These are phyloP conservation scores for Nycticryphes semicollaris DNA, from an alignment of 2,113 vertebrate genomes.

Conservation along the genomic window DNA sequence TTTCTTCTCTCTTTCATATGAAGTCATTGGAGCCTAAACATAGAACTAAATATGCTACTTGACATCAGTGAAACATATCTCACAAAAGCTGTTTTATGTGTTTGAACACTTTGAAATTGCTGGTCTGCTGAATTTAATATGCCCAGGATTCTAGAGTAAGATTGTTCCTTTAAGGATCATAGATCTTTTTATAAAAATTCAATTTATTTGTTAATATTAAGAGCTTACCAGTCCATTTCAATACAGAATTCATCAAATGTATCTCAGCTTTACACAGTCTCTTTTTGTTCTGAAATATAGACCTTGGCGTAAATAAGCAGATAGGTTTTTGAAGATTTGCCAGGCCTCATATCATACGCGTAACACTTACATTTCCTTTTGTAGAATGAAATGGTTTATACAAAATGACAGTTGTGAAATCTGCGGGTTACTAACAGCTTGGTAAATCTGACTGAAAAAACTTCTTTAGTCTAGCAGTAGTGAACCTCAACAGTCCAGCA, in stretches of 20 bases:
- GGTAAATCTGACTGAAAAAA: not conserved
- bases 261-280: not conserved
- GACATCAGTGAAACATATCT: not conserved
- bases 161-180: not conserved
- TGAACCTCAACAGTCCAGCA: not conserved
- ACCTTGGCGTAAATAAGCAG: not conserved
- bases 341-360: not conserved
- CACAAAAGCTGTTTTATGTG: not conserved
- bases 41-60: not conserved
- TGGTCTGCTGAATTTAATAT: not conserved
- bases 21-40: not conserved
- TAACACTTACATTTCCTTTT: not conserved
- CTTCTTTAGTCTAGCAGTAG: not conserved
- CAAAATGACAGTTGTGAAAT: not conserved
- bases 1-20: not conserved
- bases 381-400: not conserved
- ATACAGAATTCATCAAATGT: not conserved
- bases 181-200: not conserved
- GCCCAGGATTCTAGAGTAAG: not conserved
- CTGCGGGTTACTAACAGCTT: not conserved
- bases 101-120: not conserved
- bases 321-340: not conserved
- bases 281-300: not conserved
- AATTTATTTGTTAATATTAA: not conserved
- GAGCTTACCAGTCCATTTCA: not conserved